Percentiles rank a stretch among this genome's conserved stretches.
phyloP scores from a whole-genome alignment of 2,797 vertebrate genomes.

The Nasua narica region DNA sequence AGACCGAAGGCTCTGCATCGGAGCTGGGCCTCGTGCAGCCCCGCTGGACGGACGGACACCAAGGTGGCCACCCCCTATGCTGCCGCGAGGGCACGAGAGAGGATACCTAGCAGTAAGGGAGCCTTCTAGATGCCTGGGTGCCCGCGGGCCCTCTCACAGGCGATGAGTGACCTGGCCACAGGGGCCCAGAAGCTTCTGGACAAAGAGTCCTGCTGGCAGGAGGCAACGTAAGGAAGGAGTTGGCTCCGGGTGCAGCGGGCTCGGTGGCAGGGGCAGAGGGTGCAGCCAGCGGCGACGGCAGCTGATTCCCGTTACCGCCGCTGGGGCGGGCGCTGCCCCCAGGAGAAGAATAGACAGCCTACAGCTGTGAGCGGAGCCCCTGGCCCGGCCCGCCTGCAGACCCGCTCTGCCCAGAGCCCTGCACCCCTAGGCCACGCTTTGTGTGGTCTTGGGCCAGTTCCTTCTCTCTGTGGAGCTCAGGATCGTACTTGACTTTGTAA shows the following conservation, averaged over 20 bases:
- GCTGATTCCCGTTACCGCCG: background rate
- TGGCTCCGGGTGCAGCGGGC: background rate
- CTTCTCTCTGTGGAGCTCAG: background rate
- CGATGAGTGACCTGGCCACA: no score
- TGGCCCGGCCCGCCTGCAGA: background rate
- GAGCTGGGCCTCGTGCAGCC: background rate
- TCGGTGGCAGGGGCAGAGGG: background rate
- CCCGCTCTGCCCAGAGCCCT: background rate
- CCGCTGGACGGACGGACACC: background rate
- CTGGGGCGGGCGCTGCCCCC: background rate
- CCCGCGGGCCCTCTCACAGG: background rate
- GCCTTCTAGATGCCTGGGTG: no score
- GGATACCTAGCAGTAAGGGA: background rate
- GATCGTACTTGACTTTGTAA: background rate
- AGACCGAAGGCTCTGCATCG: background rate
- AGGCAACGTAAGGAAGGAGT: no score
- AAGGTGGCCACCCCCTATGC: background rate
- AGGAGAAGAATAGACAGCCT: background rate
- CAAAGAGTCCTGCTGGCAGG: background rate
- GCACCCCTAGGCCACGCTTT: background rate
- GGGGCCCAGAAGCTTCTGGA: background rate
- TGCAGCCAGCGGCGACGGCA: accelerated
- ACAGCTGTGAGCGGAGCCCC: background rate
- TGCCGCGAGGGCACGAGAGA: accelerated
- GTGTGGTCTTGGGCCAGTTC: conserved; percentile 2